These are phyloP conservation scores for Prionailurus bengalensis DNA, from an alignment of 2,113 vertebrate genomes.

Conservation along the genomic window DNA sequence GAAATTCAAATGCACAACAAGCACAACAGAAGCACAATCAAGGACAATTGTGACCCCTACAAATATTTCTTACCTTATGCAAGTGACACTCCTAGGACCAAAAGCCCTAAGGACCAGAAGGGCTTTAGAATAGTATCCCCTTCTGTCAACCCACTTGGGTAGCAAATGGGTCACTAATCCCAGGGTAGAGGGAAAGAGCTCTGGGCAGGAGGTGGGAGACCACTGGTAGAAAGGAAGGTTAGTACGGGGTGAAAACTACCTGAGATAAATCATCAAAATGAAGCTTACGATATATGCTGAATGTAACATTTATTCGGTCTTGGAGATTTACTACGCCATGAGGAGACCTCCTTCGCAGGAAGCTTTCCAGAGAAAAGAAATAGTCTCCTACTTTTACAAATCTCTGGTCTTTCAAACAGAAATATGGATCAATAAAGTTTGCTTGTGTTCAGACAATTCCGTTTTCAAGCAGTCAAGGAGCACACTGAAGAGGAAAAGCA, in stretches of 20 bases:
- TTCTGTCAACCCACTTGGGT: neutral
- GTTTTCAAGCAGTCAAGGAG: constrained; percentile 54
- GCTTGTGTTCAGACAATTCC: constrained; percentile 11
- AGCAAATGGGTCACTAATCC: neutral
- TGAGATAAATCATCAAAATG: constrained; percentile 44
- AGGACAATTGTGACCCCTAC: constrained; percentile 37
- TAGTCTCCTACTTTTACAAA: constrained; percentile 31
- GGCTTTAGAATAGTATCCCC: neutral
- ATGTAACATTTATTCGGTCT: constrained; percentile 34
- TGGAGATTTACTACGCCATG: constrained; percentile 13
- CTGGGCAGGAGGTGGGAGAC: neutral
- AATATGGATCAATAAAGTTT: constrained; percentile 77
- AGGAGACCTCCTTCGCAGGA: constrained; percentile 34
- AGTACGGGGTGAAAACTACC: too few species aligned
- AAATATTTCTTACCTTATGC: constrained; percentile 28
- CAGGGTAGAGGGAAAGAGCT: neutral
- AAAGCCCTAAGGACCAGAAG: constrained; percentile 46
- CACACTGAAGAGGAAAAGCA: neutral
- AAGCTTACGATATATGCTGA: neutral
- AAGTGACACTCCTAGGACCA: constrained; percentile 40
- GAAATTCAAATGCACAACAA: constrained; percentile 31
- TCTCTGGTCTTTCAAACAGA: constrained; percentile 72
- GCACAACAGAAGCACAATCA: neutral
- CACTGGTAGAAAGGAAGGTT: neutral
- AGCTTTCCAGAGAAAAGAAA: constrained; percentile 60